Evolutionary conservation across 1,140 invertebrate species (phyloP), one percentile per base, ranked within the genome.

Genomic region (Acromyrmex echinatior): DNA sequence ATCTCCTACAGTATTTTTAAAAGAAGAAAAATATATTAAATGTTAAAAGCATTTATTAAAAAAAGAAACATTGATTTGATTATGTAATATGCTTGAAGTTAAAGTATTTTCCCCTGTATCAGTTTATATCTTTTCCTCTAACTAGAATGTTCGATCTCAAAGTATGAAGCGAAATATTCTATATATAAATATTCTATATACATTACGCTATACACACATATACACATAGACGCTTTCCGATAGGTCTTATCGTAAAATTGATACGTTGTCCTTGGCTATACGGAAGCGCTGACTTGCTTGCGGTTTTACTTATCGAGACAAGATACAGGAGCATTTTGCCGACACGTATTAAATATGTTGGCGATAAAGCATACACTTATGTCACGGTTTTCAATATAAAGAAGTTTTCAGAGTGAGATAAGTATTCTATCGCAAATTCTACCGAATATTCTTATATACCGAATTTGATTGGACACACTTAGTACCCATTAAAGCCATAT

Each of bases 251-350:
- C 80, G 14, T n/a, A 21, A 45, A 31, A 21, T 14, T 62, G 39
- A 60, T 12, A 16, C 16, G 25, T 28, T 28, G 80, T 9, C 56
- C 80, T 76, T 84, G 70, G 12, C n/a, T 35, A 51, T 45, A n/a
- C 80, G 70, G 80, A 84, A 62, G 25, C 2, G 39, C 18, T 21
- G 39, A 16, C 3, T 73, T 7, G 16, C 39, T 31, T 49, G 68
- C 53, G 21, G 25, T 35, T 18, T 74, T 51, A 14, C 6, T 84
- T 74, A 68, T 70, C 78, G 21, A 63, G n/a, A 82, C 51, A 73
- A 82, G 53, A 62, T 71, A 58, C 16, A 73, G 21, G 21, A 73
- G 28, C 25, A 31, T 35, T 63, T 74, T 35, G 18, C 5, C 9
- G 25, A 39, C 16, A 6, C 10, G 0, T 53, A 65, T n/a, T 56